Evolutionary conservation across 2,113 vertebrate genomes (phyloP), one percentile per base, ranked within the genome.

Genomic region (Hippocampus guttulatus): DNA sequence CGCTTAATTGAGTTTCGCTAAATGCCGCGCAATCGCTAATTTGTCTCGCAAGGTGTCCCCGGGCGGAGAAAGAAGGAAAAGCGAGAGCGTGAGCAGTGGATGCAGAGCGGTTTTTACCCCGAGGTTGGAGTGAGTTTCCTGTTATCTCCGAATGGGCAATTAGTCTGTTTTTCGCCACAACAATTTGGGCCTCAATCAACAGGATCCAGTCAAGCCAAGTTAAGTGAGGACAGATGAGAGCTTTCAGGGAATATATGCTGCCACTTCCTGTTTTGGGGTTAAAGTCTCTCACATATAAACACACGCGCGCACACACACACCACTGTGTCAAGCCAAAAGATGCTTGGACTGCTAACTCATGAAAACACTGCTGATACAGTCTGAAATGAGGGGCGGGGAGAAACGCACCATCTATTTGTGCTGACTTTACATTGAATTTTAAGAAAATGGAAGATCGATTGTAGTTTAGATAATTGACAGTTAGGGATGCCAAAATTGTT

Each of bases 121-220:
- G 43, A 77, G 72, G 78, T 74, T 77, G 75, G 74, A 82, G 60
- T 33, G 73, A 68, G 81, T 87, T 87, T 64, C 71, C 75, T 84
- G 80, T 89, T 88, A 88, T 88, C 86, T 84, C 64, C 71, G 74
- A 85, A 90, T 90, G 88, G 88, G 85, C 82, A 86, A 88, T 91
- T 89, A 90, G 84, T 82, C 79, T 7, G 58, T 61, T 77, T 77
- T 87, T 82, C 83, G 80, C 81, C 84, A 87, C 79, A 81, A 81
- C 82, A 82, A 83, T 87, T 82, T 85, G 73, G 81, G 70, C 71
- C 74, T 77, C 78, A 87, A 87, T 90, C 86, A 84, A 79, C 75
- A 82, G 14, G 79, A 84, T 81, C 77, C 83, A 83, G 52, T 77
- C 71, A 78, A 72, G 84, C 80, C 74, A 68, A 87, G 77, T 80